Conservation (phyloP, 30 jellyfish, hydroid and myxozoan species). For the Hydra vulgaris region DNA sequence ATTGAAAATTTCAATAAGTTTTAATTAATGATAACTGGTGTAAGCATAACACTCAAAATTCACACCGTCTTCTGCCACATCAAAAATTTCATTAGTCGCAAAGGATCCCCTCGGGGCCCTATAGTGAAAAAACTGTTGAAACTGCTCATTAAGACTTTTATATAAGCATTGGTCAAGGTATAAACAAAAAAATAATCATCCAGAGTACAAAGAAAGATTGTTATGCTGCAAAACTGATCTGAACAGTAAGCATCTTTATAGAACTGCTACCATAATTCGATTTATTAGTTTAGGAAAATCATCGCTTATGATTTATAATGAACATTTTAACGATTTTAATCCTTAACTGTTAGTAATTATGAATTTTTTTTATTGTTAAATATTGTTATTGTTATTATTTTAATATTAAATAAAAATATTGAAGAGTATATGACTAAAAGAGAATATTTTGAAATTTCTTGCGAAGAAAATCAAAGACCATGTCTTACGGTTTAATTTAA, state of each 20-base stretch:
- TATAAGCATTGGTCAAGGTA: background rate
- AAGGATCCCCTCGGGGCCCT: background rate
- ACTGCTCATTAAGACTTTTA: background rate
- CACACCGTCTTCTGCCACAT: background rate
- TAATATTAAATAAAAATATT: too few species aligned
- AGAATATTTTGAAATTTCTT: too few species aligned
- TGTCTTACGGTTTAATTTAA: too few species aligned
- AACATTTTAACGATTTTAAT: background rate
- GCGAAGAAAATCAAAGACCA: too few species aligned
- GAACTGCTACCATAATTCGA: background rate
- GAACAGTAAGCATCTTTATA: background rate
- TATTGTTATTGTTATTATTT: too few species aligned
- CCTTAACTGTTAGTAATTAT: background rate
- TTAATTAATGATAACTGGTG: background rate
- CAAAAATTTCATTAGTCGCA: background rate
- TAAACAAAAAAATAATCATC: background rate
- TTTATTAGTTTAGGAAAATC: background rate
- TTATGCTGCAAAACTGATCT: background rate
- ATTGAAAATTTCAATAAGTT: background rate
- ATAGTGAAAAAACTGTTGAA: background rate
- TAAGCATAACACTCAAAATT: background rate
- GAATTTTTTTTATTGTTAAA: too few species aligned
- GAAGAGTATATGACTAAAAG: too few species aligned
- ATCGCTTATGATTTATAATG: background rate
- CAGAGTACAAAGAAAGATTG: background rate